Base-by-base conservation (phyloP, 2,113 vertebrate genomes). In the Acrocephalus kingi region DNA sequence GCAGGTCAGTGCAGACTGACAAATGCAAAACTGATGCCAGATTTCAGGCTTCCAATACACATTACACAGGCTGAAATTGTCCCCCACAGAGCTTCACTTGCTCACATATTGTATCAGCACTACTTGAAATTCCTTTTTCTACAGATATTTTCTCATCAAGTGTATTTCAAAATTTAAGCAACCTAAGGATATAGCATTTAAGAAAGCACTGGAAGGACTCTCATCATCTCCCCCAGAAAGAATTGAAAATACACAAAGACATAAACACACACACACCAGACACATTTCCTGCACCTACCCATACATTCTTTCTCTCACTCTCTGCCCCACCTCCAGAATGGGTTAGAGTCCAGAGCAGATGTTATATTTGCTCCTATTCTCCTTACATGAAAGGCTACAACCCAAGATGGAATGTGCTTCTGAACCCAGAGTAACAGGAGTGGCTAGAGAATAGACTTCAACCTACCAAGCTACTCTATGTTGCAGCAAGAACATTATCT, bases 391-490 rank as follows among this genome's bases (percentile, higher is more conserved):
- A 84, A 84, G 30, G 6, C 33, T 67, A 18, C 33, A 66, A 45
- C 5, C 5, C 31, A 66, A 31, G 16, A 25, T 7, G 27, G 54
- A 86, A 73, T 6, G 23, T 19, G 45, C 20, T 73, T 83, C 23
- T 23, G 43, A 92, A 88, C 14, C 9, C 55, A 43, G 21, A 64
- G 7, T 46, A 73, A 73, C 5, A 63, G 24, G 22, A 35, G 24
- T 39, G 33, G 67, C 20, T 33, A 58, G 13, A 61, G 13, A 86
- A 39, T 2, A 68, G 46, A 77, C 35, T 62, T 92, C 4, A 77
- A 64, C 30, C 41, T 69, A 52, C 9, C n/a, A 46, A 69, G n/a
- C 19, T 45, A 66, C 18, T 7, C 30, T n/a, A 8, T 0, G 0
- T 8, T 35, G 31, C 41, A 80, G 18, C 58, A 80, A 77, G 46